phyloP scores from a whole-genome alignment of 2,113 vertebrate genomes.

The Nipponia nippon region DNA sequence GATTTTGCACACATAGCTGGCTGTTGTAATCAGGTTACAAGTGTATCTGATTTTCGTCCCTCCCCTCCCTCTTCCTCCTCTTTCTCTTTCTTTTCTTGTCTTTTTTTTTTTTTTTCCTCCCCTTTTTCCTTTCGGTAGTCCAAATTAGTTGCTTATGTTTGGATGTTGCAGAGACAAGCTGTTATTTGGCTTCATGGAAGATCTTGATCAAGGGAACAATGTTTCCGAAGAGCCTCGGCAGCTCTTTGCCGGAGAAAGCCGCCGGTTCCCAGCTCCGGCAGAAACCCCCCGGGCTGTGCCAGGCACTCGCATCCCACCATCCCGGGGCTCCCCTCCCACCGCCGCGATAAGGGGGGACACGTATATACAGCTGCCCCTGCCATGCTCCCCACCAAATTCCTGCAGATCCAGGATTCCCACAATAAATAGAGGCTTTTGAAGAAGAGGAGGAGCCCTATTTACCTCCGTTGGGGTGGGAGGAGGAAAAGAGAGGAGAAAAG shows the following conservation, averaged over 20 bases:
- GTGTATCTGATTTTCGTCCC: constrained; percentile 55
- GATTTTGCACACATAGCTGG: constrained; percentile 58
- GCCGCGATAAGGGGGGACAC: not conserved
- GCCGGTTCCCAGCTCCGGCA: not conserved
- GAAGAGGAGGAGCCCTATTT: not conserved
- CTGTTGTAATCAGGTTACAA: constrained; percentile 61
- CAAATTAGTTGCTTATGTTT: constrained; percentile 16
- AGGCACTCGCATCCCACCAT: not conserved
- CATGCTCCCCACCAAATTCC: not conserved
- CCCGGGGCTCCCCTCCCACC: not conserved
- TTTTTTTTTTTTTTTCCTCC: too few species aligned
- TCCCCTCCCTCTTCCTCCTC: constrained; percentile 36
- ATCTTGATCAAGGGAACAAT: not conserved
- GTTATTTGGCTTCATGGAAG: not conserved
- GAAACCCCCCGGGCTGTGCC: not conserved
- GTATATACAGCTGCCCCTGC: not conserved
- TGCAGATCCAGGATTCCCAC: not conserved
- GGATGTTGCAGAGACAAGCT: not conserved
- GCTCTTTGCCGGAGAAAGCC: not conserved
- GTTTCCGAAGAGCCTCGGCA: not conserved
- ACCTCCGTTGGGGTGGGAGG: not conserved
- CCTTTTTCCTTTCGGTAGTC: not conserved
- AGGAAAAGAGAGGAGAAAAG: not conserved
- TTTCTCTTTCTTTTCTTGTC: not conserved
- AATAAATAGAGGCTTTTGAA: not conserved